phyloP scores from a whole-genome alignment of 2,888 invertebrate genomes.

The Abscondita cerata region DNA sequence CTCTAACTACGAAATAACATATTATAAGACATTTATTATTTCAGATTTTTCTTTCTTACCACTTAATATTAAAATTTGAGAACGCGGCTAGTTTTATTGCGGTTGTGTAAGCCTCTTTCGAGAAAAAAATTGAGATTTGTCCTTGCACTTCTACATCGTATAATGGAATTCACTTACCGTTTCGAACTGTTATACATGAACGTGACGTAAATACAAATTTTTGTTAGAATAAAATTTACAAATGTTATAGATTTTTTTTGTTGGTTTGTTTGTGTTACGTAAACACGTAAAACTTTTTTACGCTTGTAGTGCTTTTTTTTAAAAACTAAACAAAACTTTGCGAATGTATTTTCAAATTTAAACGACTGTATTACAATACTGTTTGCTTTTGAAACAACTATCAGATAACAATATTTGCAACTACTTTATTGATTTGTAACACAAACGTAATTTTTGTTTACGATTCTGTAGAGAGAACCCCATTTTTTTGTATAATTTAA shows the following conservation, averaged over 20 bases:
- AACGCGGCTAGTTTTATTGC: slow-evolving; percentile 7
- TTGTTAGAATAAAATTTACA: not conserved
- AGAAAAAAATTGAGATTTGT: slow-evolving; percentile 28
- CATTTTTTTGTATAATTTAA: too few relatives aligned
- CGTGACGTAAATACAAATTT: slow-evolving; percentile 25
- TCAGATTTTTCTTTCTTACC: slow-evolving; percentile 4
- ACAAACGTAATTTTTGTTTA: too few relatives aligned
- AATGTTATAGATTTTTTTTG: slow-evolving; percentile 9
- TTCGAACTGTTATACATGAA: slow-evolving; percentile 31
- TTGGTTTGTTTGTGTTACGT: slow-evolving; percentile 9
- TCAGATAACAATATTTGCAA: too few relatives aligned
- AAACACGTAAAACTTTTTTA: not conserved
- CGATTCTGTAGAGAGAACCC: too few relatives aligned
- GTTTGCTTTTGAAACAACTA: not conserved
- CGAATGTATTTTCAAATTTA: not conserved
- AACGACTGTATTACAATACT: not conserved
- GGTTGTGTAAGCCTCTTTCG: slow-evolving; percentile 18
- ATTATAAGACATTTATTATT: slow-evolving; percentile 10
- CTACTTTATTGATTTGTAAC: too few relatives aligned
- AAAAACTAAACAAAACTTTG: not conserved
- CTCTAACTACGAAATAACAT: slow-evolving; percentile 9
- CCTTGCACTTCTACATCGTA: slow-evolving; percentile 26
- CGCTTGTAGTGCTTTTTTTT: not conserved
- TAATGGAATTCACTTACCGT: slow-evolving; percentile 31
- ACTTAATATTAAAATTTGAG: slow-evolving; percentile 4